A percentile compares a stretch with the other conserved stretches of the same genome.
Conservation (phyloP, 2,113 vertebrate species). For the Varanus komodoensis region DNA sequence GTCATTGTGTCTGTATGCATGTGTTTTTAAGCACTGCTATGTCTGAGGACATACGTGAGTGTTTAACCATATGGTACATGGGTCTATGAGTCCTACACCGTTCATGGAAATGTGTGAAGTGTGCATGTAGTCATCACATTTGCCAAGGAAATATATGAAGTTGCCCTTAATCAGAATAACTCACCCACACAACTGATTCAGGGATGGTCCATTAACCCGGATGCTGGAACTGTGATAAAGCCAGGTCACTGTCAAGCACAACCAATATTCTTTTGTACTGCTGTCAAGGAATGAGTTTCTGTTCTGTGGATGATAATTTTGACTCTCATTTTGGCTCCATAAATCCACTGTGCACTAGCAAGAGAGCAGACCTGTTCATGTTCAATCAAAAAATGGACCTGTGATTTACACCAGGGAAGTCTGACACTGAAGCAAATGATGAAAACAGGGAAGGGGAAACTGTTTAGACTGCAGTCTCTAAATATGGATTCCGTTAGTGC, state of each 20-base stretch:
- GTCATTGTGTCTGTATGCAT: neutral
- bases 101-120: neutral
- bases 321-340: constrained; percentile 67
- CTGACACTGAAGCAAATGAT: constrained; percentile 66
- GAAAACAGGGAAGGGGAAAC: constrained; percentile 64
- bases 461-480: constrained; percentile 66
- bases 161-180: neutral
- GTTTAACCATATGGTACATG: neutral
- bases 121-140: no score
- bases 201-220: neutral
- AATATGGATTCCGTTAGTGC: constrained; percentile 65
- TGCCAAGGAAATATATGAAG: neutral
- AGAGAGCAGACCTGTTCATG: constrained; percentile 67
- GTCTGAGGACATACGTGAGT: neutral
- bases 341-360: constrained; percentile 56
- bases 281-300: constrained; percentile 33
- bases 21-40: neutral
- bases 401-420: constrained; percentile 63
- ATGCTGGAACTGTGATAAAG: neutral
- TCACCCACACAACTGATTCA: neutral
- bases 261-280: constrained; percentile 39
- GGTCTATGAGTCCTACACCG: neutral
- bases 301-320: constrained; percentile 55
- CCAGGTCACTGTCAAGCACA: constrained; percentile 22
- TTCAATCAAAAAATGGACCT: constrained; percentile 66